Base-by-base conservation (phyloP, 2,888 invertebrate genomes). In the Orgyia antiqua region DNA sequence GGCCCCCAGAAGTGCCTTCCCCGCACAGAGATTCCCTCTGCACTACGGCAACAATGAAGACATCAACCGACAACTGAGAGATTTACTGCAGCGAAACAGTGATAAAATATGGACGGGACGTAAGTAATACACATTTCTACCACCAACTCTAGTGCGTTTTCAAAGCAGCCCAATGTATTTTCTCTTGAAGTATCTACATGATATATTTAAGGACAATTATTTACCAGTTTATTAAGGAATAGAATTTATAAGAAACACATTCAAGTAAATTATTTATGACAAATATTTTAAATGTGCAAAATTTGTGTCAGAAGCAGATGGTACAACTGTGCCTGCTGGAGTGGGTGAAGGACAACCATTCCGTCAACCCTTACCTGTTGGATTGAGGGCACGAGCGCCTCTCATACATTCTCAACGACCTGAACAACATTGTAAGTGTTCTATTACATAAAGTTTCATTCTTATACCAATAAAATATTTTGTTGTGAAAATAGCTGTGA, bases 1-100 rank as follows among this genome's bases (percentile, higher is more conserved):
- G 54, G 75, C 78, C 20, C 79, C 78, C 20, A 63, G 78, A 32
- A 68, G 72, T 34, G 53, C 75, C 43, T 88, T 72, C 75, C 87
- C 62, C 34, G 80, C 68, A 45, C 87, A 77, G 27, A 66, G 84
- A 38, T 82, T 84, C 59, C 88, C 73, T 48, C 64, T 78, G 18
- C 88, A 87, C 60, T 79, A 89, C 44, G 88, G 87, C 55, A 71
- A 65, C 51, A 72, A 64, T 39, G 79, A 79, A 31, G 78, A 82
- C 50, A 75, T 91, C 59, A 93, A 93, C 58, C 87, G 93, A 3
- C 96, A 96, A 59, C 82, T 96, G 24, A 80, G 95, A 13, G 95
- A 95, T 65, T 74, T 96, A 42, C 82, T 96, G 32, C 94, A 95
- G 65, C 84, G 93, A 28, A 94, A 93, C 55, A 92, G 93, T 38